These are phyloP conservation scores for Polyommatus iphigenia DNA, from an alignment of 2,888 invertebrate genomes.

Conservation along the genomic window DNA sequence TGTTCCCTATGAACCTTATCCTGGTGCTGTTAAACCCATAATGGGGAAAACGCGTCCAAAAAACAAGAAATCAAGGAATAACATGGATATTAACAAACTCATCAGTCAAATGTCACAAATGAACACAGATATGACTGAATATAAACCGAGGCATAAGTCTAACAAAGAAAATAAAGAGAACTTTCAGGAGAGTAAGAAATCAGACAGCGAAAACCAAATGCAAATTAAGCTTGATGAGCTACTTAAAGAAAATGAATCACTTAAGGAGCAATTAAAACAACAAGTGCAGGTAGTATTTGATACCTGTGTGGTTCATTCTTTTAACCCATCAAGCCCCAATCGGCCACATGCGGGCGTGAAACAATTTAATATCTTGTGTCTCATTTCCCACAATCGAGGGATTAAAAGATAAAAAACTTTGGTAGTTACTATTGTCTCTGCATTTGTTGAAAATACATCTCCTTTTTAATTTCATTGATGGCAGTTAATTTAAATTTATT, in stretches of 20 bases:
- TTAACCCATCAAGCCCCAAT: neutral
- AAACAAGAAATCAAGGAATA: constrained; percentile 75
- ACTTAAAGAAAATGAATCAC: constrained; percentile 84
- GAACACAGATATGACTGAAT: constrained; percentile 82
- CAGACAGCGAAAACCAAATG: constrained; percentile 73
- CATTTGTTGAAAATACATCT: too few species aligned
- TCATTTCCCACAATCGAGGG: too few species aligned
- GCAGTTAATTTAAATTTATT: too few species aligned
- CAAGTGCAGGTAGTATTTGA: constrained; percentile 84
- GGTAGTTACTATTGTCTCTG: too few species aligned
- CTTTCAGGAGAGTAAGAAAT: constrained; percentile 45
- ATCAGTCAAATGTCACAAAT: constrained; percentile 86
- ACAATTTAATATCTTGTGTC: too few species aligned
- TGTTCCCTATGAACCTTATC: constrained; percentile 93
- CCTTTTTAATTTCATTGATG: too few species aligned
- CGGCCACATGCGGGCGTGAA: too few species aligned
- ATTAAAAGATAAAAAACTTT: too few species aligned
- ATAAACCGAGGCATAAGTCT: constrained; percentile 72
- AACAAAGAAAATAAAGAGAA: constrained; percentile 52
- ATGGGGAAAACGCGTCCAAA: constrained; percentile 74
- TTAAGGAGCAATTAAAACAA: constrained; percentile 91
- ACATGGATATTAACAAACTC: constrained; percentile 83
- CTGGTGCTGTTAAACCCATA: constrained; percentile 91
- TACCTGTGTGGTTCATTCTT: neutral
- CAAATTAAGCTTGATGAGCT: constrained; percentile 82